Conservation (phyloP, 1,140 invertebrate genomes). For the Sminthurinus signatus region DNA sequence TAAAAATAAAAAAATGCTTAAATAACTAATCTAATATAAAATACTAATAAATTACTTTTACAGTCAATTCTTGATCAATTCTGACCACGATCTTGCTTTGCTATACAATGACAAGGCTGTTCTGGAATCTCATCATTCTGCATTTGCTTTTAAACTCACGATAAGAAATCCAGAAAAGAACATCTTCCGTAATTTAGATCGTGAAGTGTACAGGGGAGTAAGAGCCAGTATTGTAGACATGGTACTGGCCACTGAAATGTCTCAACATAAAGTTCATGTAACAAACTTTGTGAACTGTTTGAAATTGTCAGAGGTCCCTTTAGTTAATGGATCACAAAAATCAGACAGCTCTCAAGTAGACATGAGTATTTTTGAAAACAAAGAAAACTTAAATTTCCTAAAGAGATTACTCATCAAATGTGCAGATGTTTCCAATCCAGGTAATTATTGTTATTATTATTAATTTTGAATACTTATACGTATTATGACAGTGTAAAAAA, state of each 20-base stretch:
- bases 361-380: not conserved
- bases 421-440: conserved; percentile 92
- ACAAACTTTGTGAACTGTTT: conserved; percentile 85
- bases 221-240: conserved; percentile 83
- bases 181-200: conserved; percentile 67
- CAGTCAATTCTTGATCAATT: conserved; percentile 73
- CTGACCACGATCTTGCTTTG: conserved; percentile 73
- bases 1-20: too few species aligned
- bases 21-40: too few species aligned
- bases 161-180: conserved; percentile 78
- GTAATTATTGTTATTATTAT: too few species aligned
- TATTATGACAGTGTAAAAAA: too few species aligned
- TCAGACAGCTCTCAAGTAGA: not conserved
- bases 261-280: conserved; percentile 89
- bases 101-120: conserved; percentile 90
- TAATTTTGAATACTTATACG: too few species aligned
- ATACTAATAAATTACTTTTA: not conserved
- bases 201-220: conserved; percentile 68
- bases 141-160: conserved; percentile 87
- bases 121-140: conserved; percentile 91
- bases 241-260: conserved; percentile 84
- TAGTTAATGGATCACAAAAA: not conserved
- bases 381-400: conserved; percentile 62
- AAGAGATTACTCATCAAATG: conserved; percentile 95
- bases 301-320: not conserved